Evolutionary conservation across 1,140 invertebrate species (phyloP), one percentile per base, ranked within the genome.

Genomic region (Drosophila bocqueti): DNA sequence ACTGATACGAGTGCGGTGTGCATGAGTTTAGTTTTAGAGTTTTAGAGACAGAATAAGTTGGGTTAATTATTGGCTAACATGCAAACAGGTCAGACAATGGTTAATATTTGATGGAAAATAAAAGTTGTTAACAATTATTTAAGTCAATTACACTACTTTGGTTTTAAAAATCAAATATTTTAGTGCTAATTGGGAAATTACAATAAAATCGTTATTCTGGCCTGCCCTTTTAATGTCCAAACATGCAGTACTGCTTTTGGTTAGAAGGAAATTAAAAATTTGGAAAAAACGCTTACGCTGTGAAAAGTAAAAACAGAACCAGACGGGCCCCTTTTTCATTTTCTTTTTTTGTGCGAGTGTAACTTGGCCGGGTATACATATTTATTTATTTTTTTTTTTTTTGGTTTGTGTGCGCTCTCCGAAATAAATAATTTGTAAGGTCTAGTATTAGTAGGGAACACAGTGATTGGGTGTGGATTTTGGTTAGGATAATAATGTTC

Each of bases 271-370:
- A 55, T 36, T 43, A 26, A 74, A 76, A 89, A 90, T 84, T 89
- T 90, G 54, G 74, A 87, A 89, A 86, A 82, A 84, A 74, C 68
- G 65, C 84, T 89, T 89, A 89, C 84, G 84, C 84, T 89, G 85
- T 89, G 68, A 81, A 73, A 89, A 76, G 84, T 89, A 90, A 89
- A 87, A 89, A 90, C 84, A 90, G 74, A 90, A 90, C 84, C 84
- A 89, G 66, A 72, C 46, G 58, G 69, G 71, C 69, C 55, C 71
- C 40, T 69, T 75, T 80, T 67, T 76, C 49, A 31, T 31, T 1
- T 31, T 31, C 3, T 72, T 72, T 61, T 43, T 72, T 63, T 82
- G 69, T 72, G 64, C 68, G 60, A 71, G 58, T 79, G 66, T 79
- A 52, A 52, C 47, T 78, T 78, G 74, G 57, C 75, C 75, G 16